phyloP scores from a whole-genome alignment of 2,888 invertebrate genomes.

The Herminia tarsipennalis region DNA sequence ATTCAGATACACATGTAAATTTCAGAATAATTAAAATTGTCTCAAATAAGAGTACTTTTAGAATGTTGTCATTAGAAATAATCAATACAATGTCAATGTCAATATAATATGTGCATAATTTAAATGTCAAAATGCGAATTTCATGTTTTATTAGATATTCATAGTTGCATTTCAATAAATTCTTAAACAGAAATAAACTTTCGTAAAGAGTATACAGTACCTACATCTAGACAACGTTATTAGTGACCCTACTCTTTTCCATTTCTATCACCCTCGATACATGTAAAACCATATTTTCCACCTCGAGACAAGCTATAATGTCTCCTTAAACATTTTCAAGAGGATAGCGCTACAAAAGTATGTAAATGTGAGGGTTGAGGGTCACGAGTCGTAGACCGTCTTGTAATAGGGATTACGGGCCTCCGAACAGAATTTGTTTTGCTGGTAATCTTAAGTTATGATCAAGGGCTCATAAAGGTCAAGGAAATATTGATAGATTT shows the following conservation, averaged over 20 bases:
- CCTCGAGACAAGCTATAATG: slow-evolving; percentile 35
- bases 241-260: background rate
- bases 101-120: background rate
- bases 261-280: slow-evolving; percentile 17
- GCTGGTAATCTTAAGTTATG: slow-evolving; percentile 25
- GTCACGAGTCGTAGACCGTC: slow-evolving; percentile 19
- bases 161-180: too few species aligned
- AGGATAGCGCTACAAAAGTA: slow-evolving; percentile 42
- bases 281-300: slow-evolving; percentile 26
- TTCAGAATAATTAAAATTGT: too few species aligned
- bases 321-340: slow-evolving; percentile 39
- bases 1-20: too few species aligned
- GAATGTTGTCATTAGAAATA: too few species aligned
- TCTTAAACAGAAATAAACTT: too few species aligned
- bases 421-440: slow-evolving; percentile 33
- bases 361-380: slow-evolving; percentile 39
- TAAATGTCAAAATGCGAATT: too few species aligned
- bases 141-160: too few species aligned
- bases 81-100: too few species aligned
- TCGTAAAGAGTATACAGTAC: too few species aligned
- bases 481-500: background rate
- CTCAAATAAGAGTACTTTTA: too few species aligned
- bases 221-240: background rate
- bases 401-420: slow-evolving; percentile 36
- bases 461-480: slow-evolving; percentile 5